These are phyloP conservation scores for Thunnus maccoyii DNA, from an alignment of 2,113 vertebrate species.

Conservation along the genomic window DNA sequence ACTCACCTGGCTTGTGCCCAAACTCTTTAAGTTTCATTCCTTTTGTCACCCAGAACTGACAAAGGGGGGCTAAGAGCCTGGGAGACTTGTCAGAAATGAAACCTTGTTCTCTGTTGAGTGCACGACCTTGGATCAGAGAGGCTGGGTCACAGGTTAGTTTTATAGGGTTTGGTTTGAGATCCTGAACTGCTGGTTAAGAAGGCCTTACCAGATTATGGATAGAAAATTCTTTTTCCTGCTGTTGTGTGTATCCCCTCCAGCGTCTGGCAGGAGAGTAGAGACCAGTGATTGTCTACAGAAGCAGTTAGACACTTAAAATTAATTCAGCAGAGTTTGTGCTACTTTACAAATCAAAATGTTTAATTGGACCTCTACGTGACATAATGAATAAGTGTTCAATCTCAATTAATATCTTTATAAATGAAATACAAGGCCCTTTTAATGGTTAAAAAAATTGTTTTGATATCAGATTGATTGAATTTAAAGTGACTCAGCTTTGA, in stretches of 20 bases:
- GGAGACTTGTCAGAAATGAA: conserved; percentile 48
- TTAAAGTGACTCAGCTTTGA: conserved; percentile 50
- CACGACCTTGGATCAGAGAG: conserved; percentile 24
- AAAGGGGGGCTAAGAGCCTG: conserved; percentile 21
- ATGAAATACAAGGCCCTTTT: conserved; percentile 39
- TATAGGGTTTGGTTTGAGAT: conserved; percentile 35
- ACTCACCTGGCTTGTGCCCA: conserved; percentile 34
- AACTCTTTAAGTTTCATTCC: conserved; percentile 37
- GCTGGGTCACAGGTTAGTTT: conserved; percentile 28
- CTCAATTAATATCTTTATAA: conserved; percentile 27
- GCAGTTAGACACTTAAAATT: conserved; percentile 29
- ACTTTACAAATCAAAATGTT: conserved; percentile 47
- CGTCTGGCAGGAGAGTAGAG: conserved; percentile 67
- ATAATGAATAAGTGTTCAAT: conserved; percentile 17
- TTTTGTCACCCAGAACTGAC: conserved; percentile 51
- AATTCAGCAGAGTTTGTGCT: conserved; percentile 19
- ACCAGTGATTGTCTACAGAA: conserved; percentile 48
- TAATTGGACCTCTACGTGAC: conserved; percentile 42
- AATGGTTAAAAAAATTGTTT: conserved; percentile 11
- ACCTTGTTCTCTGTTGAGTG: conserved; percentile 51
- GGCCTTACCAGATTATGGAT: conserved; percentile 45
- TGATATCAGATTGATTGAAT: conserved; percentile 23
- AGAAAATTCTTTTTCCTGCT: conserved; percentile 30
- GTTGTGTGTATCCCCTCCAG: conserved; percentile 58
- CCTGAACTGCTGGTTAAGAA: conserved; percentile 42